These are phyloP conservation scores for Crossocerus cetratus DNA, from an alignment of 2,888 invertebrate genomes.

Conservation along the genomic window DNA sequence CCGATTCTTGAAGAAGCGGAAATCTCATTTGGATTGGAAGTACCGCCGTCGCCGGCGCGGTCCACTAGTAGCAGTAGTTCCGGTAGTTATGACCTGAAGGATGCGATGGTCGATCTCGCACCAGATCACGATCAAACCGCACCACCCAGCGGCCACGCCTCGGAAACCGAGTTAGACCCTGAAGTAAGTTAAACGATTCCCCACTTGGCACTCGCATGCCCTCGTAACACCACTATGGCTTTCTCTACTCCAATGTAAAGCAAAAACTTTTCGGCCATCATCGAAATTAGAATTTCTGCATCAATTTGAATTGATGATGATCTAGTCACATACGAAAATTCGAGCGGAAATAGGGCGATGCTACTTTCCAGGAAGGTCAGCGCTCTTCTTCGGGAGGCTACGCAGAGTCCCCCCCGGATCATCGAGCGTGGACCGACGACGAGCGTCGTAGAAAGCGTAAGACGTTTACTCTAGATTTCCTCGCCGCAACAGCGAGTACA, in stretches of 20 bases:
- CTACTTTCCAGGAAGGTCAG: slow-evolving; percentile 62
- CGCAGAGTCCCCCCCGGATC: slow-evolving; percentile 72
- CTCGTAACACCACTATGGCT: too few species aligned
- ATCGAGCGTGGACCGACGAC: slow-evolving; percentile 81
- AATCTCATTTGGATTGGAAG: slow-evolving; percentile 58
- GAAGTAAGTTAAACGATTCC: slow-evolving; percentile 59
- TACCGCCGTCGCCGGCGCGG: slow-evolving; percentile 66
- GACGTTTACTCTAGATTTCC: slow-evolving; percentile 87
- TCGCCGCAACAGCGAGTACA: slow-evolving; percentile 80
- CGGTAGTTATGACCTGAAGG: slow-evolving; percentile 74
- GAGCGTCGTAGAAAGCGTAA: slow-evolving; percentile 85
- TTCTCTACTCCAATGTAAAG: too few species aligned
- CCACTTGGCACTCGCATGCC: too few species aligned
- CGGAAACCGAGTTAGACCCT: slow-evolving; percentile 67
- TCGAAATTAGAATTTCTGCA: too few species aligned
- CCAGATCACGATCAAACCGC: slow-evolving; percentile 61
- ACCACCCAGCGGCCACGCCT: slow-evolving; percentile 63
- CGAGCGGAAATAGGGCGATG: too few species aligned
- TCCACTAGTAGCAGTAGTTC: slow-evolving; percentile 75
- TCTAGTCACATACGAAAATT: too few species aligned
- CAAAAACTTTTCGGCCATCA: too few species aligned
- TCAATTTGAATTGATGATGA: too few species aligned
- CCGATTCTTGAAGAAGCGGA: slow-evolving; percentile 70
- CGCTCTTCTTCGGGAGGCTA: slow-evolving; percentile 74
- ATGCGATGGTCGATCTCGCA: slow-evolving; percentile 68